These are phyloP conservation scores for Aepyceros melampus DNA, from an alignment of 2,113 vertebrate species.

Conservation along the genomic window DNA sequence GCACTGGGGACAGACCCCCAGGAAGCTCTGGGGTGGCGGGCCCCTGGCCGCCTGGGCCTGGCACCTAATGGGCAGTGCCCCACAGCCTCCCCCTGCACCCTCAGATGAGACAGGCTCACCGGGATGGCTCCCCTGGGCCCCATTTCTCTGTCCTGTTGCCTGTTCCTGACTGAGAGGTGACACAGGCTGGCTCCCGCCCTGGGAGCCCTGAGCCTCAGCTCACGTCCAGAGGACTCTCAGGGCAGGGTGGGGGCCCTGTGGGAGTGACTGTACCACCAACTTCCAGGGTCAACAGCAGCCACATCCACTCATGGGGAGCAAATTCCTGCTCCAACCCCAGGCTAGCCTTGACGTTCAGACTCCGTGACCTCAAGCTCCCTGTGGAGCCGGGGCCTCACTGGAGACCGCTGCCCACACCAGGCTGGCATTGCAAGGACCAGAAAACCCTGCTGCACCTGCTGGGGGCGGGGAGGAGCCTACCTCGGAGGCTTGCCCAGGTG, in stretches of 20 bases:
- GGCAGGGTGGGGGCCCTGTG: neutral
- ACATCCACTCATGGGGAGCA: neutral
- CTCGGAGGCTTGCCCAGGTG: slow-evolving; percentile 96
- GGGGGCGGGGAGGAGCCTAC: slow-evolving; percentile 76
- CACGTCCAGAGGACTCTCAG: neutral
- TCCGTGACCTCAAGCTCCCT: neutral
- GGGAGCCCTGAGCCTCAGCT: too few species aligned
- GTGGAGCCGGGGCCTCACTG: neutral
- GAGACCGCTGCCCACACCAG: neutral
- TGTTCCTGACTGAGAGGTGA: neutral
- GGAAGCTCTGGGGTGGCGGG: neutral
- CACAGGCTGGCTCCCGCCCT: neutral
- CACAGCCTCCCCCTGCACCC: accelerated
- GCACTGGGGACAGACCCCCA: neutral
- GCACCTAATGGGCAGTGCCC: neutral
- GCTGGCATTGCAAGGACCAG: accelerated
- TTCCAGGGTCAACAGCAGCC: neutral
- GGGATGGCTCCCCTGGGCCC: neutral
- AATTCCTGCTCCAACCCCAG: neutral
- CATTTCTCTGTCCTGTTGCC: neutral
- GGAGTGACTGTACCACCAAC: neutral
- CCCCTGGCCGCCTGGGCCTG: neutral
- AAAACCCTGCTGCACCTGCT: neutral
- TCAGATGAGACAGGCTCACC: neutral
- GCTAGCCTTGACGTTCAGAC: neutral